Evolutionary conservation across 2,797 vertebrate genomes (phyloP).

Genomic region (Danio jaintianensis): DNA sequence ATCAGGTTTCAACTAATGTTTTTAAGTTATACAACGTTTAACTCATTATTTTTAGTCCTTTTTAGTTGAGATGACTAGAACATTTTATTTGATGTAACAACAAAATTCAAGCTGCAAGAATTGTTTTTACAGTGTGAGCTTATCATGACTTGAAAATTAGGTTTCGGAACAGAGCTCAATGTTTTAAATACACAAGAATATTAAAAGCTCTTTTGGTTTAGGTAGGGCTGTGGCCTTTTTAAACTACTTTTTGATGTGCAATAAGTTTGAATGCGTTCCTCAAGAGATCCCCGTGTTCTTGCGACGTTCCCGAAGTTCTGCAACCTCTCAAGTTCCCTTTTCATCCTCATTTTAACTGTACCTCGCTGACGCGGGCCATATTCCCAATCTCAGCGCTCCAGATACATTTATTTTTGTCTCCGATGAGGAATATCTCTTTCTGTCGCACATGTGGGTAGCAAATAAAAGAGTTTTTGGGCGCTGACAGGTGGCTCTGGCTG

Average conservation of each 20-base stretch:
- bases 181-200: neutral
- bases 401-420: conserved; percentile 84
- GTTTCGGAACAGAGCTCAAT: neutral
- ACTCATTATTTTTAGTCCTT: no score
- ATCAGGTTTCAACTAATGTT: no score
- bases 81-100: no score
- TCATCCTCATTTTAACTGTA: conserved; percentile 50
- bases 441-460: conserved; percentile 62
- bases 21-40: no score
- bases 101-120: no score
- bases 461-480: conserved; percentile 64
- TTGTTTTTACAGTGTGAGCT: no score
- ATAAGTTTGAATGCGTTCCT: neutral
- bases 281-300: conserved; percentile 3
- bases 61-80: no score
- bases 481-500: conserved; percentile 82
- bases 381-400: conserved; percentile 82
- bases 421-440: conserved; percentile 68
- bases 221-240: neutral
- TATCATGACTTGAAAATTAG: no score
- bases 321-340: conserved; percentile 49
- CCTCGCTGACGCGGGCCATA: conserved; percentile 66
- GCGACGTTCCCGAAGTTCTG: conserved; percentile 13
- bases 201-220: neutral
- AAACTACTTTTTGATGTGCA: conserved; percentile 8